A percentile compares a stretch with the other conserved stretches of the same genome.
These are phyloP conservation scores for Cantharis flavilabris DNA, from an alignment of 2,888 invertebrate genomes.

Conservation along the genomic window DNA sequence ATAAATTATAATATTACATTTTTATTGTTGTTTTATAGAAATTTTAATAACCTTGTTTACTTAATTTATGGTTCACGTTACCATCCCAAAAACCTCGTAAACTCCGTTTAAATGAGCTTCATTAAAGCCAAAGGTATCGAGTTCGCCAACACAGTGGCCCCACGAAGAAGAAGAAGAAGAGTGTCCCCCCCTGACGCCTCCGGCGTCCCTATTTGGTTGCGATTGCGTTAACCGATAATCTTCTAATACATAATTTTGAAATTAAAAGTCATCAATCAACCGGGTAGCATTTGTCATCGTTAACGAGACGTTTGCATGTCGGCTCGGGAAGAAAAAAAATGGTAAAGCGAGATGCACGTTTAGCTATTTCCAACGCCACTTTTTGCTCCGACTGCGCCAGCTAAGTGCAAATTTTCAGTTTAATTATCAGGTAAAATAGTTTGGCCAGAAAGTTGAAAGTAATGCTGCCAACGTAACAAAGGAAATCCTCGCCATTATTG, in stretches of 20 bases:
- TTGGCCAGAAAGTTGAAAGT: slow-evolving; percentile 12
- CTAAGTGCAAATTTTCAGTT: not conserved
- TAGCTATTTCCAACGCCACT: not conserved
- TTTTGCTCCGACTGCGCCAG: not conserved
- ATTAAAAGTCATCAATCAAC: slow-evolving; percentile 9
- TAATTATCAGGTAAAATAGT: not conserved
- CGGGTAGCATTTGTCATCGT: slow-evolving; percentile 14
- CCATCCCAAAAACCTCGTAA: not conserved
- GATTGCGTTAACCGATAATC: not conserved
- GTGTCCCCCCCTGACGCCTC: not conserved
- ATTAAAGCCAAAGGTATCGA: not conserved
- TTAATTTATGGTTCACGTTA: not conserved
- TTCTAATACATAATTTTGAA: not conserved
- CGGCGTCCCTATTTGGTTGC: not conserved
- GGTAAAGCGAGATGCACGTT: not conserved
- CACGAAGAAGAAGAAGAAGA: not conserved
- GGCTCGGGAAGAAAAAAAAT: not conserved
- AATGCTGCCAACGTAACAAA: slow-evolving; percentile 16
- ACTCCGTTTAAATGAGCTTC: not conserved
- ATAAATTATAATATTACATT: slow-evolving; percentile 41
- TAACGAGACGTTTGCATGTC: slow-evolving; percentile 15
- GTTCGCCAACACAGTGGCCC: not conserved
- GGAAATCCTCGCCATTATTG: slow-evolving; percentile 13
- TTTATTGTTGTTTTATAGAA: slow-evolving; percentile 3
- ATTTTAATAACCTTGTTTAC: slow-evolving; percentile 1